Percentiles rank a stretch among this genome's conserved stretches.
Conservation (phyloP, 1,140 invertebrate species). For the Drosophila mayri region DNA sequence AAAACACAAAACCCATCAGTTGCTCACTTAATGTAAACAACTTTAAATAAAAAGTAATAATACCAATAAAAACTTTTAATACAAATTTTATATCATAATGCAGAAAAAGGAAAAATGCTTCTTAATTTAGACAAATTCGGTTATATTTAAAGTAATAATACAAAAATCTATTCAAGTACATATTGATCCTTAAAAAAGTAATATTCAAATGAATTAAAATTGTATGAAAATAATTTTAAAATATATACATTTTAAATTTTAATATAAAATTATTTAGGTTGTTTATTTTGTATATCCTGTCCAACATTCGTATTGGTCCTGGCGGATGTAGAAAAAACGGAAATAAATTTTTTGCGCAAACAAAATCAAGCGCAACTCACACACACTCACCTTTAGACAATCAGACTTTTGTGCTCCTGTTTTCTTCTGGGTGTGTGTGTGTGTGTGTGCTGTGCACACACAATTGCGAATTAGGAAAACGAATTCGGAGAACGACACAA, state of each 20-base stretch:
- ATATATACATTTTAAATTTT: too few species aligned
- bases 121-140: too few species aligned
- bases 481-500: conserved; percentile 35
- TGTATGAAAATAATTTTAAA: background rate
- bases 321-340: background rate
- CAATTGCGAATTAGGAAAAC: conserved; percentile 49
- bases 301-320: background rate
- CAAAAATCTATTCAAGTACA: too few species aligned
- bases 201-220: background rate
- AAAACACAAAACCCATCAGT: background rate
- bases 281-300: background rate
- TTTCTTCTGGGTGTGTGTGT: background rate
- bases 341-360: conserved; percentile 65
- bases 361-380: conserved; percentile 59
- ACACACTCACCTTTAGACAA: conserved; percentile 36
- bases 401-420: conserved; percentile 33
- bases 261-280: background rate
- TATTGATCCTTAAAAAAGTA: too few species aligned
- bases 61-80: background rate
- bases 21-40: background rate
- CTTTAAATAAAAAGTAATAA: background rate
- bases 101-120: too few species aligned
- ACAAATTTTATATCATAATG: too few species aligned
- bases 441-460: conserved; percentile 17
- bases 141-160: too few species aligned